These are phyloP conservation scores for Tenthredo mesomela DNA, from an alignment of 2,888 invertebrate species.

Conservation along the genomic window DNA sequence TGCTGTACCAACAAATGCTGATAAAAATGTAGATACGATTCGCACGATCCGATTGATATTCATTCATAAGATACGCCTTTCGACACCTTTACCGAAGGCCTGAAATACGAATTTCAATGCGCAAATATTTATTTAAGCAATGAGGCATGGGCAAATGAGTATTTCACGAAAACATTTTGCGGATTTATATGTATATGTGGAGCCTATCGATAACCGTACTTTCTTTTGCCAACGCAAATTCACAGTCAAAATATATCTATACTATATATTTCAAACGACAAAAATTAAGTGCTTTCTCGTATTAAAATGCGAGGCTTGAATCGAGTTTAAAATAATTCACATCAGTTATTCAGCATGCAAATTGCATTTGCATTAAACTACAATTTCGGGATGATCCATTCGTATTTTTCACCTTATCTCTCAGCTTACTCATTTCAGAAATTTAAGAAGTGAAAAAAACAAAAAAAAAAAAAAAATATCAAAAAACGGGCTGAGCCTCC, in stretches of 20 bases:
- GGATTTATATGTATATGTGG: neutral
- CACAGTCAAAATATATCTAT: neutral
- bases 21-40: neutral
- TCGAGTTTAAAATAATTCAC: neutral
- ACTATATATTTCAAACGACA: slow-evolving; percentile 5
- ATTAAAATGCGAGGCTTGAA: neutral
- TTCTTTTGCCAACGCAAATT: neutral
- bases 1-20: neutral
- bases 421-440: neutral
- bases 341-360: neutral
- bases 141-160: slow-evolving; percentile 38
- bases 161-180: neutral
- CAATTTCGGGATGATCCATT: neutral
- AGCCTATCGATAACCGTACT: neutral
- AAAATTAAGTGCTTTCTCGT: neutral
- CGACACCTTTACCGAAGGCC: neutral
- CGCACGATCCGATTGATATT: slow-evolving; percentile 28
- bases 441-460: neutral
- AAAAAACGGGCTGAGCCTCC: neutral
- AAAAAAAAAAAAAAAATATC: neutral
- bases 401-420: neutral
- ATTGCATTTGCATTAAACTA: neutral
- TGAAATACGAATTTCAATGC: slow-evolving; percentile 21
- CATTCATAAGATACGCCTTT: slow-evolving; percentile 2
- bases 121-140: slow-evolving; percentile 39